Conservation (phyloP, 2,888 invertebrate species). For the Podotricha telesiphe region DNA sequence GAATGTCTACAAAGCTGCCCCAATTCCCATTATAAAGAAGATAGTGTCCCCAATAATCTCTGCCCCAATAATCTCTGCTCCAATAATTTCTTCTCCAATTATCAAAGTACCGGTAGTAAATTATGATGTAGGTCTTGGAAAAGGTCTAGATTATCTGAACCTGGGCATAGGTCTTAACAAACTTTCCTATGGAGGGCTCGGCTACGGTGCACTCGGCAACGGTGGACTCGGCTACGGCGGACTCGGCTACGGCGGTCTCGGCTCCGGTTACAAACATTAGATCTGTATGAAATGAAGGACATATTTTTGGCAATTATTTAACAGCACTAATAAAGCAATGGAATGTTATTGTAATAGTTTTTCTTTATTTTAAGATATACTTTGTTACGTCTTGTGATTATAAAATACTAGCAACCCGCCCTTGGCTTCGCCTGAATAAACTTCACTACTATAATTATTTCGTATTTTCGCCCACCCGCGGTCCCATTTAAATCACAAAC, state of each 20-base stretch:
- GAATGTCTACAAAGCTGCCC: conserved; percentile 65
- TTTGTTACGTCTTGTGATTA: too few relatives aligned
- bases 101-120: conserved; percentile 50
- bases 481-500: too few relatives aligned
- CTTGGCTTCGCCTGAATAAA: too few relatives aligned
- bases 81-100: conserved; percentile 58
- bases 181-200: conserved; percentile 1
- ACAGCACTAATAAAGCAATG: conserved; percentile 48
- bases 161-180: conserved; percentile 21
- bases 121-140: conserved; percentile 43
- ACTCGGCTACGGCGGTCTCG: too few relatives aligned
- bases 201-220: conserved; percentile 1
- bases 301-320: conserved; percentile 9
- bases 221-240: conserved; percentile 8
- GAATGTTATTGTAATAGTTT: not conserved
- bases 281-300: not conserved
- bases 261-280: not conserved
- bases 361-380: too few relatives aligned
- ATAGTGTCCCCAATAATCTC: conserved; percentile 55
- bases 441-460: too few relatives aligned
- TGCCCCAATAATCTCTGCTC: conserved; percentile 46
- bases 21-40: conserved; percentile 65
- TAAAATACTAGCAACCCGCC: too few relatives aligned
- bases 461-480: too few relatives aligned
- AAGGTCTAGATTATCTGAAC: conserved; percentile 36